Conservation (phyloP, 2,113 vertebrate genomes). For the Grallaria varia region DNA sequence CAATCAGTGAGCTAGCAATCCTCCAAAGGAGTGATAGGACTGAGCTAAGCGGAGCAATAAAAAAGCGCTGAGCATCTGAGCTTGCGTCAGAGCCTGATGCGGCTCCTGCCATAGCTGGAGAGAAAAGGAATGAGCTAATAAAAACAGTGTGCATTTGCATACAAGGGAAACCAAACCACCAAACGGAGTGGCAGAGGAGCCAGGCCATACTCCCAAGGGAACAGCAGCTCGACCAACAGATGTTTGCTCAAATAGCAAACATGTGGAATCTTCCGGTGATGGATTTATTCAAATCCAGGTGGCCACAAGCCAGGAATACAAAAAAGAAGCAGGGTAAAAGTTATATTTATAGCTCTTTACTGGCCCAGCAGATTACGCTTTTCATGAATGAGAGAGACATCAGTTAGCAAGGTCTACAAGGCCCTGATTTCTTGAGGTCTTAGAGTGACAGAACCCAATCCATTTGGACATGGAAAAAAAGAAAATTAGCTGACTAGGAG, state of each 20-base stretch:
- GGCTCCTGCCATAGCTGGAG: background rate
- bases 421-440: background rate
- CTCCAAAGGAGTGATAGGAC: background rate
- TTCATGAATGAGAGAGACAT: conserved; percentile 36
- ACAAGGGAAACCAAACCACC: conserved; percentile 45
- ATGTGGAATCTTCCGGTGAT: conserved; percentile 63
- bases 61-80: background rate
- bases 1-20: background rate
- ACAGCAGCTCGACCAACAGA: conserved; percentile 56
- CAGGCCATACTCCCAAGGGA: conserved; percentile 43
- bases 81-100: background rate
- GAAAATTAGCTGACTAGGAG: background rate
- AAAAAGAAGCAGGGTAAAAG: conserved; percentile 19
- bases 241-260: conserved; percentile 64
- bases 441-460: background rate
- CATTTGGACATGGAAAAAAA: background rate
- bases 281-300: conserved; percentile 65
- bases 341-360: conserved; percentile 40
- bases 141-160: background rate
- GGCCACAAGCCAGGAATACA: conserved; percentile 46
- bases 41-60: background rate
- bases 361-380: conserved; percentile 26
- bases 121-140: conserved; percentile 2
- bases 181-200: conserved; percentile 9
- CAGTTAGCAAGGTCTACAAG: conserved; percentile 5